Conservation (phyloP, 1,140 invertebrate genomes). For the Bombyx mandarina region DNA sequence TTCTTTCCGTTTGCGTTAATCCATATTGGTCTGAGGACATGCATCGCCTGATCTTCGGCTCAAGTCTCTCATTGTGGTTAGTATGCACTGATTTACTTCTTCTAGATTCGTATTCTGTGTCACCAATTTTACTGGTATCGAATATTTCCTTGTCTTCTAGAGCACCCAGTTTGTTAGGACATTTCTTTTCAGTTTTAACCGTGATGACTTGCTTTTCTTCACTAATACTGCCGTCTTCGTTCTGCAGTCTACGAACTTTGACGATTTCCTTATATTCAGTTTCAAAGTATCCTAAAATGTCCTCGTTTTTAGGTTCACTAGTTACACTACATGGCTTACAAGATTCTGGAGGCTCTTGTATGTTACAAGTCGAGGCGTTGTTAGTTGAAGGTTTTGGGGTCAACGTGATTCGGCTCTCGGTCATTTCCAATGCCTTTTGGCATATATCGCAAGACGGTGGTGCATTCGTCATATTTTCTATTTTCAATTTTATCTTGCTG, state of each 20-base stretch:
- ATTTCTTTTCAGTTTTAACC: slow-evolving; percentile 23
- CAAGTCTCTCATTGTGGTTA: background rate
- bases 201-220: slow-evolving; percentile 28
- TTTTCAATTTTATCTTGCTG: slow-evolving; percentile 13
- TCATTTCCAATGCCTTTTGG: background rate
- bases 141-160: background rate
- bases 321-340: background rate
- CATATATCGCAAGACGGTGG: slow-evolving; percentile 4
- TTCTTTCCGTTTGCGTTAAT: background rate
- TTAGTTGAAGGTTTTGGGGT: too few relatives aligned
- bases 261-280: slow-evolving; percentile 23
- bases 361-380: background rate
- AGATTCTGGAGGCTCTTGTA: slow-evolving; percentile 3
- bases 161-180: slow-evolving; percentile 3
- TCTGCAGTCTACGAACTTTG: slow-evolving; percentile 18
- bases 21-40: slow-evolving; percentile 4
- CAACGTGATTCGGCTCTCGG: too few relatives aligned
- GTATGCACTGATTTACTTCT: slow-evolving; percentile 7
- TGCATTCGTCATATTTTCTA: slow-evolving; percentile 7
- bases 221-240: slow-evolving; percentile 23
- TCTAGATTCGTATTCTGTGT: background rate
- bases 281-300: slow-evolving; percentile 13
- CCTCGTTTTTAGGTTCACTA: background rate
- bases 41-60: slow-evolving; percentile 7
- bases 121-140: background rate